These are phyloP conservation scores for Drosophila pachea DNA, from an alignment of 1,140 invertebrate species.

Conservation along the genomic window DNA sequence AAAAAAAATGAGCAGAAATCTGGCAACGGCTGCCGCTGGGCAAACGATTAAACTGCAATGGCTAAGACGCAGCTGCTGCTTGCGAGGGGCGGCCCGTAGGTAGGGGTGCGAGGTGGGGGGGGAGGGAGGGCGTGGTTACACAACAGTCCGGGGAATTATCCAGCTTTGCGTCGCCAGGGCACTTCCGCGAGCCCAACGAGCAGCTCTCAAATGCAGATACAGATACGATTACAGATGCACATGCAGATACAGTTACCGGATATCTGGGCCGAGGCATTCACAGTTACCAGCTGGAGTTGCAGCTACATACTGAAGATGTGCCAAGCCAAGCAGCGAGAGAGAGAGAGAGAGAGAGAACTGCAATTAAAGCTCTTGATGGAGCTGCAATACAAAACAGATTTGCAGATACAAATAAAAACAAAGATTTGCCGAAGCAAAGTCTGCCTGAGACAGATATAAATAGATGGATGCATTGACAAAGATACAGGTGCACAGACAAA, in stretches of 20 bases:
- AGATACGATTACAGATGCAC: constrained; percentile 26
- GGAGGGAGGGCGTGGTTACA: constrained; percentile 3
- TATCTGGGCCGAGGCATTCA: constrained; percentile 4
- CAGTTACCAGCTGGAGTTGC: not conserved
- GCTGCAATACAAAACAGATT: not conserved
- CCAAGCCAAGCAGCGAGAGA: too few species aligned
- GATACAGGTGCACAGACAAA: not conserved
- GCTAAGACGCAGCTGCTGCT: constrained; percentile 12
- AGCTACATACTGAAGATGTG: not conserved
- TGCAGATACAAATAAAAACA: not conserved
- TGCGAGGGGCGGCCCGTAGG: not conserved
- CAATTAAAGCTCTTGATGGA: not conserved
- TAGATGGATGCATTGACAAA: not conserved
- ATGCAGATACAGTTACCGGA: constrained; percentile 5
- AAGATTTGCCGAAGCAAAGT: not conserved
- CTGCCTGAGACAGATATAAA: not conserved
- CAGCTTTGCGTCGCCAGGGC: constrained; percentile 23
- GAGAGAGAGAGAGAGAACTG: not conserved
- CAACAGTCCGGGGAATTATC: constrained; percentile 33
- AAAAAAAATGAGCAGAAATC: constrained; percentile 19
- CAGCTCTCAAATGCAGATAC: constrained; percentile 18
- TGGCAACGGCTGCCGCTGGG: constrained; percentile 42
- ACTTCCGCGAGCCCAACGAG: constrained; percentile 50
- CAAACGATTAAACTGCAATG: constrained; percentile 67
- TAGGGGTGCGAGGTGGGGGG: not conserved